Evolutionary conservation across 2,797 vertebrate species (phyloP).

Genomic region (Sitta carolinensis): DNA sequence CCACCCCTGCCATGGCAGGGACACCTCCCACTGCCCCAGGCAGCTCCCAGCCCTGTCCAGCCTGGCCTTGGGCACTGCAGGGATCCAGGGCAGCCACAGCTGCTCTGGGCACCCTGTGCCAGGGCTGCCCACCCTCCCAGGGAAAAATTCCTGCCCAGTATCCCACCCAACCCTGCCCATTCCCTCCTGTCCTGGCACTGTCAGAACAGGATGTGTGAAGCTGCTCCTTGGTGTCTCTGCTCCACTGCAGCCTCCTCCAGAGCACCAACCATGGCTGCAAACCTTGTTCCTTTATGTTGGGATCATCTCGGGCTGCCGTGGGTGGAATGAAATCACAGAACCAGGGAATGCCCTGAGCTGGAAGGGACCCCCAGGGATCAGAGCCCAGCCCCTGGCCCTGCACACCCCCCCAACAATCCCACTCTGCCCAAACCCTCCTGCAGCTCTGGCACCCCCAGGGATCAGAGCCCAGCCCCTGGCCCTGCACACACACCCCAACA

Average conservation of each 20-base stretch:
- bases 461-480: not conserved
- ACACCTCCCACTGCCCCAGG: not conserved
- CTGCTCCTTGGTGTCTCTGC: not conserved
- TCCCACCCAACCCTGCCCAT: not conserved
- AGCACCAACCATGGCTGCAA: fast-evolving
- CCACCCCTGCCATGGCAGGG: not conserved
- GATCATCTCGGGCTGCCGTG: fast-evolving
- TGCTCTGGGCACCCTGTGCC: not conserved
- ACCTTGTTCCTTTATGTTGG: fast-evolving
- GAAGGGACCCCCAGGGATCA: not conserved
- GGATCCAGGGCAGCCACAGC: not conserved
- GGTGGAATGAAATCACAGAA: not conserved
- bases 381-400: not conserved
- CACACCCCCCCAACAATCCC: not conserved
- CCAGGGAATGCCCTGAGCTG: fast-evolving
- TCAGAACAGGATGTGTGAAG: not conserved
- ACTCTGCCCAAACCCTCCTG: not conserved
- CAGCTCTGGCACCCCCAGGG: not conserved
- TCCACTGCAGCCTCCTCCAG: not conserved
- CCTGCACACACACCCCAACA: not conserved
- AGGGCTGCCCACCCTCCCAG: fast-evolving
- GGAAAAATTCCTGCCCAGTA: not conserved
- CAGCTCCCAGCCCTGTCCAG: fast-evolving
- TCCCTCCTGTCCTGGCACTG: not conserved
- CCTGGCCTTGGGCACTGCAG: not conserved